phyloP scores from a whole-genome alignment of 2,113 vertebrate genomes.

The Bubo scandiacus region DNA sequence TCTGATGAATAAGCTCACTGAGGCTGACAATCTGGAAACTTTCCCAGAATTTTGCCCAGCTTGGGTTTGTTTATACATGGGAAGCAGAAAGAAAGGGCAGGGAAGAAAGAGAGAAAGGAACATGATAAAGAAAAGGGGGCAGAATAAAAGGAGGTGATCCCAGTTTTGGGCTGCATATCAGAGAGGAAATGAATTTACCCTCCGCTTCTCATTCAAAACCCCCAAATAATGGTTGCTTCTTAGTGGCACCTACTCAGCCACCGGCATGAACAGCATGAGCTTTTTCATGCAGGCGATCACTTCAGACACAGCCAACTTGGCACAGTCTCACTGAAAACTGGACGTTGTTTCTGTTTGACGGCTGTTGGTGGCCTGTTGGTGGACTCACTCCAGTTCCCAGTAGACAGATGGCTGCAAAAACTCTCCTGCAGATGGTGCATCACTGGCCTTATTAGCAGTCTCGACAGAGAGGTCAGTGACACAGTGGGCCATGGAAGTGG shows the following conservation, averaged over 20 bases:
- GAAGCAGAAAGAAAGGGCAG: not conserved
- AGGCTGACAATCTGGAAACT: conserved; percentile 48
- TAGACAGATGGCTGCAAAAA: conserved; percentile 47
- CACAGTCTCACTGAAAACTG: not conserved
- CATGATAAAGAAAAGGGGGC: not conserved
- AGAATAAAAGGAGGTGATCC: not conserved
- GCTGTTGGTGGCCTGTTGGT: conserved; percentile 60
- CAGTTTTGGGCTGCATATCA: not conserved
- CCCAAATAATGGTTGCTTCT: not conserved
- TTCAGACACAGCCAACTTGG: conserved; percentile 36
- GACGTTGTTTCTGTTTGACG: not conserved
- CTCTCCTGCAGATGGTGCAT: conserved; percentile 44
- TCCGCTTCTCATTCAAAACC: not conserved
- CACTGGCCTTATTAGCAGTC: conserved; percentile 33
- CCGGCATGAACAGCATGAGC: not conserved
- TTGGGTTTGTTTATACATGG: conserved; percentile 24
- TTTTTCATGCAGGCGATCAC: not conserved
- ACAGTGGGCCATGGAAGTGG: not conserved
- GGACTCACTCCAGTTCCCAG: conserved; percentile 46
- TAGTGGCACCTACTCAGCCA: not conserved
- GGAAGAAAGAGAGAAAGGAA: not conserved
- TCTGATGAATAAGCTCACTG: conserved; percentile 55
- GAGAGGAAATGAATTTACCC: not conserved
- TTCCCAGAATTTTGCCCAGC: conserved; percentile 45
- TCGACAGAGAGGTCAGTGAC: conserved; percentile 34